Evolutionary conservation across 2,888 invertebrate genomes (phyloP), one percentile per base, ranked within the genome.

Genomic region (Pseudococcus viburni): DNA sequence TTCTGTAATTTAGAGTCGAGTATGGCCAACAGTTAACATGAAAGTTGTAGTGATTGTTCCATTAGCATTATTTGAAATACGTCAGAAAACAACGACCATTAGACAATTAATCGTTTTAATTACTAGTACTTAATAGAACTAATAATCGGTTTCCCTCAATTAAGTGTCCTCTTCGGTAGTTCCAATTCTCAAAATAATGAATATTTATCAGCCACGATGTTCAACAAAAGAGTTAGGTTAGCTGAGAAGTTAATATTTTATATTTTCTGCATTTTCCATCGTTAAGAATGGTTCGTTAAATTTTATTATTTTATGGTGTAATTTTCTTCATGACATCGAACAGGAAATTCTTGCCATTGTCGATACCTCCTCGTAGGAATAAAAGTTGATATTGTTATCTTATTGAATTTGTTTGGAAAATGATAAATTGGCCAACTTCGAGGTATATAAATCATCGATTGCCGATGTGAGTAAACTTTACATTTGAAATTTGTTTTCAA

Each of bases 91-190:
- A 46, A 83, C 55, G 64, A 39, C 85, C 55, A 64, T 85, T 85
- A 42, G 39, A 85, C 85, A 59, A 85, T 85, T 85, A 59, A 64
- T 85, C 39, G 55, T 85, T 85, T 85, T 85, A 85, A 85, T 85
- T 85, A 59, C 85, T 42, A 64, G 64, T 85, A 64, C 85, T 85
- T 59, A 84, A 85, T 64, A 85, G 84, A 84, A 84, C 39, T 55
- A 59, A 42, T 85, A 85, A 85, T 85, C 85, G 85, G 55, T 85
- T 85, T 85, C 64, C 64, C 85, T 64, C 64, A 85, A 85, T 85
- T 85, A 64, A 85, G 85, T 85, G 80, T 83, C 80, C 80, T 83
- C 80, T 83, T 83, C 80, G 46, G 80, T 83, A 83, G 26, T 33
- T 33, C 26, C 26, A 33, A 83, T 83, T 83, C 80, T 83, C 80